Evolutionary conservation across 1,140 invertebrate species (phyloP).

Genomic region (Akabosia matsudoensis): DNA sequence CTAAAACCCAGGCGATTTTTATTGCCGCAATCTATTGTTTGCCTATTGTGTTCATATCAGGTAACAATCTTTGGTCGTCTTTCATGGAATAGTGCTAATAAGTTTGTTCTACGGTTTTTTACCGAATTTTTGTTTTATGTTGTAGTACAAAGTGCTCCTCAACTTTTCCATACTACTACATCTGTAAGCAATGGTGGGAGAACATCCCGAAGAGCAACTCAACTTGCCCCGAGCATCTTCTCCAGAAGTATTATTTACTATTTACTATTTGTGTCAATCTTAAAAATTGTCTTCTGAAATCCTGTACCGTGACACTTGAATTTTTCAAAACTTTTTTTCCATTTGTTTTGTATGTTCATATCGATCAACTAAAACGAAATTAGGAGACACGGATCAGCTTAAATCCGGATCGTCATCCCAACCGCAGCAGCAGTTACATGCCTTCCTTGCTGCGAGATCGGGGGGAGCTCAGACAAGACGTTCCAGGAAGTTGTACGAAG

Average conservation of each 20-base stretch:
- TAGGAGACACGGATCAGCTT: constrained; percentile 1
- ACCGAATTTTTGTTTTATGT: neutral
- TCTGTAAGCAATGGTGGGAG: neutral
- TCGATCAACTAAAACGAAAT: constrained; percentile 16
- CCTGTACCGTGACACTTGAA: neutral
- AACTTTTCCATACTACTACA: constrained; percentile 9
- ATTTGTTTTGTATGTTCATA: constrained; percentile 24
- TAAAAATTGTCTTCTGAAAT: too few relatives aligned
- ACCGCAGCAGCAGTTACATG: neutral
- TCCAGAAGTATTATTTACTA: constrained; percentile 10
- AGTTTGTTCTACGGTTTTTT: neutral
- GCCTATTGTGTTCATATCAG: neutral
- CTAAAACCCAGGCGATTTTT: too few relatives aligned
- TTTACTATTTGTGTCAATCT: neutral
- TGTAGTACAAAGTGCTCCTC: constrained; percentile 2
- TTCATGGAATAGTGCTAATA: neutral
- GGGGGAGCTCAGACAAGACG: neutral
- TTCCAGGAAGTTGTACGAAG: neutral
- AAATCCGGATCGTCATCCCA: neutral
- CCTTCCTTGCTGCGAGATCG: neutral
- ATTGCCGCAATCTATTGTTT: neutral
- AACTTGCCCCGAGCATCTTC: constrained; percentile 5
- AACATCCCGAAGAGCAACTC: constrained; percentile 1
- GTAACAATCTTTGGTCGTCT: neutral
- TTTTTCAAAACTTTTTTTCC: constrained; percentile 21